Conservation (phyloP, 2,888 invertebrate species). For the Agapostemon virescens region DNA sequence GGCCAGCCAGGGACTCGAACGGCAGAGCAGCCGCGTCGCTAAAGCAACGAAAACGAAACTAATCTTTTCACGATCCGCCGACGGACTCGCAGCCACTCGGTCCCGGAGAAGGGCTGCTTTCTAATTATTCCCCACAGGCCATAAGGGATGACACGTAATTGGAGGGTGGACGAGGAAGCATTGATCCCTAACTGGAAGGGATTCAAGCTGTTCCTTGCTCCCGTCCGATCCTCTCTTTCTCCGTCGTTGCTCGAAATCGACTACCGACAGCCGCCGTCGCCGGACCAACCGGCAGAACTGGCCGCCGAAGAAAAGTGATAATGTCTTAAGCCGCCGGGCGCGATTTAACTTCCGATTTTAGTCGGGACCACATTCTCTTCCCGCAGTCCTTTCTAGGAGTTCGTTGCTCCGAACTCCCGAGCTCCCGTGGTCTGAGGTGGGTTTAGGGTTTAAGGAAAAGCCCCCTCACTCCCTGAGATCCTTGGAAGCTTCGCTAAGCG, state of each 20-base stretch:
- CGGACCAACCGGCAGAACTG: slow-evolving; percentile 64
- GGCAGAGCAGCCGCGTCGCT: slow-evolving; percentile 23
- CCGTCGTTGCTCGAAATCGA: slow-evolving; percentile 42
- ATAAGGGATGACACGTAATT: slow-evolving; percentile 76
- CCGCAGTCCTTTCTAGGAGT: slow-evolving; percentile 66
- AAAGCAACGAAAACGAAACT: slow-evolving; percentile 45
- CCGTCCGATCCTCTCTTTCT: slow-evolving; percentile 33
- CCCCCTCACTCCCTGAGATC: slow-evolving; percentile 73
- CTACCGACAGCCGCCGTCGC: slow-evolving; percentile 31
- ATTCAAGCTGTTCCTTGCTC: slow-evolving; percentile 63
- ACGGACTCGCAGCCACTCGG: slow-evolving; percentile 42
- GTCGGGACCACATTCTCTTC: slow-evolving; percentile 63
- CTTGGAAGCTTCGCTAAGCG: slow-evolving; percentile 75
- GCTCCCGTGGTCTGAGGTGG: slow-evolving; percentile 75
- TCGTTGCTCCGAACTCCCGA: slow-evolving; percentile 76
- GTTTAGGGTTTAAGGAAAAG: slow-evolving; percentile 79
- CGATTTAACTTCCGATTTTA: slow-evolving; percentile 79
- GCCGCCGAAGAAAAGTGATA: slow-evolving; percentile 84
- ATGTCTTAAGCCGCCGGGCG: slow-evolving; percentile 85
- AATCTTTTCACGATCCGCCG: slow-evolving; percentile 49
- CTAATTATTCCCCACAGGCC: slow-evolving; percentile 78
- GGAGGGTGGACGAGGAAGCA: slow-evolving; percentile 76
- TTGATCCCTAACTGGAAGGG: slow-evolving; percentile 74
- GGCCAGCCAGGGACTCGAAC: slow-evolving; percentile 46
- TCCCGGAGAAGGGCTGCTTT: slow-evolving; percentile 71